phyloP scores from a whole-genome alignment of 2,888 invertebrate species.

The Harpalus rubripes region DNA sequence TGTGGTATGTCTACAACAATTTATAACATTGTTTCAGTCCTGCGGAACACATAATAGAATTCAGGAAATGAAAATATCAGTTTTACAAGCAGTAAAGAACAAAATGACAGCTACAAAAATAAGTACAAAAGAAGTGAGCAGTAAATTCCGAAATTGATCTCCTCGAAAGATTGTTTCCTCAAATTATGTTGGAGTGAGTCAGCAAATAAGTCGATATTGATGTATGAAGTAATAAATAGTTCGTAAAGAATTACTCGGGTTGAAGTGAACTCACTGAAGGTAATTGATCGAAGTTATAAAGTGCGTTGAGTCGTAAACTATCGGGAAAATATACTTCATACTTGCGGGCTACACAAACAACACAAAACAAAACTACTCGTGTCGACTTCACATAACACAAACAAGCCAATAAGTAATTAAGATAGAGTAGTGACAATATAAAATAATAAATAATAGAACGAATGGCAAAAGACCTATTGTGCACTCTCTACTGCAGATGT shows the following conservation, averaged over 20 bases:
- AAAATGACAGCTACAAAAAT: conserved; percentile 3
- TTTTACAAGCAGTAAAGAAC: background rate
- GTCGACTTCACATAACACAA: background rate
- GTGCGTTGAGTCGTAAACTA: conserved; percentile 32
- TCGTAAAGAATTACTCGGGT: conserved; percentile 33
- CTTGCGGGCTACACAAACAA: background rate
- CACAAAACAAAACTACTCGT: background rate
- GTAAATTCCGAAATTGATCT: conserved; percentile 22
- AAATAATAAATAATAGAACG: no score
- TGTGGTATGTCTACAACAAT: background rate
- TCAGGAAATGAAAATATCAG: conserved; percentile 9
- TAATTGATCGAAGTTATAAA: conserved; percentile 54
- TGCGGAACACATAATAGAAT: background rate
- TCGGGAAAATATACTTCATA: conserved; percentile 30
- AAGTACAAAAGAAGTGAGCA: conserved; percentile 2
- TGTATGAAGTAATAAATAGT: conserved; percentile 47
- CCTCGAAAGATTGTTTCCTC: conserved; percentile 32
- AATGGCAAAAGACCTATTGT: no score
- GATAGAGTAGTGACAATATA: no score
- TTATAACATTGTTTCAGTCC: background rate
- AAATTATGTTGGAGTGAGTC: conserved; percentile 44
- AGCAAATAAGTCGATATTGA: conserved; percentile 37
- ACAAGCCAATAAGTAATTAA: background rate
- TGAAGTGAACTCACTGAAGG: conserved; percentile 22
- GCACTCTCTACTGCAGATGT: no score